Evolutionary conservation across 2,797 vertebrate species (phyloP), one percentile per base, ranked within the genome.

Genomic region (Acipenser transmontanus): DNA sequence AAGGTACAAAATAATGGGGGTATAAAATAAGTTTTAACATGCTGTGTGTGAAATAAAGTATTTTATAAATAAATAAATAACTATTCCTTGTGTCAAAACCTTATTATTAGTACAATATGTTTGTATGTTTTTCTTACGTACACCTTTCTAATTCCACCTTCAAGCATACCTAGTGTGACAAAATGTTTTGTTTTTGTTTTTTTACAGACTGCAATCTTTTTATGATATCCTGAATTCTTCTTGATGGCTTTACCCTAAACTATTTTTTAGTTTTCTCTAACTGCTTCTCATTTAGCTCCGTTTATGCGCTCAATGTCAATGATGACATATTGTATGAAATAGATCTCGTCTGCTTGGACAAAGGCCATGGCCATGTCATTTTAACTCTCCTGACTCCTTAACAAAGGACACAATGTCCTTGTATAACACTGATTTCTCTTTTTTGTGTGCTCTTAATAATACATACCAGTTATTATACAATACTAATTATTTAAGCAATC

Each of bases 311-410:
- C 11, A 62, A 48, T 52, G 51, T 13, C 20, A 49, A 48, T 13
- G 20, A 67, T 10, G 20, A 50, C 11, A 9, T 13, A 34, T 34
- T 34, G 34, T 34, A 47, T 13, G 50, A 10, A 17, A 34, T 52
- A 62, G 59, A 52, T 20, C 59, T 52, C 54, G 7, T 14, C 20
- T 20, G 9, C 7, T n/a, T 54, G 10, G n/a, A 66, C 48, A 60
- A 66, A 60, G 59, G 57, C 56, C 65, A 50, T 66, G 34, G 57
- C 56, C 65, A 50, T 66, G 34, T 49, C 12, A 66, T 47, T 59
- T 34, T 59, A 52, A 11, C 49, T 65, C 20, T n/a, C 10, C 47
- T n/a, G 56, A 54, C 17, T 47, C 6, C 50, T 12, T 54, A 65
- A 47, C 64, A 54, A 65, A 52, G 48, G 64, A 65, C 63, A 17